These are phyloP conservation scores for Matsumyia berberina DNA, from an alignment of 2,888 invertebrate genomes.

Conservation along the genomic window DNA sequence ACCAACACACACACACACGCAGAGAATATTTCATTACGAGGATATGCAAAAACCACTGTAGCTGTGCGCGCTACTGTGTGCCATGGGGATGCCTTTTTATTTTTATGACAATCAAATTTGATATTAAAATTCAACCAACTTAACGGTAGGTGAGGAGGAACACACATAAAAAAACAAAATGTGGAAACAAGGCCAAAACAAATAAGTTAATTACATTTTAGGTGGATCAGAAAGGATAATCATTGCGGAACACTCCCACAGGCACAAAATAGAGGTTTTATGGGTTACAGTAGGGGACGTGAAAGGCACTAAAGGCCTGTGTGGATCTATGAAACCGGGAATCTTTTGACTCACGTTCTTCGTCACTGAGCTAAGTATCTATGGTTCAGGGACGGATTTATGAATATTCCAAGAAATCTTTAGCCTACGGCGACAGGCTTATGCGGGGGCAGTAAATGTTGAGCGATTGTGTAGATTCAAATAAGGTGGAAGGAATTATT, in stretches of 20 bases:
- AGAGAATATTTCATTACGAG: slow-evolving; percentile 29
- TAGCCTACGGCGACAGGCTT: no score
- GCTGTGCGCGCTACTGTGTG: neutral
- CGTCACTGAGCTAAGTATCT: no score
- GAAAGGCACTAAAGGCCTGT: no score
- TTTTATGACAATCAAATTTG: slow-evolving; percentile 66
- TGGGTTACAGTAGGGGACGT: neutral
- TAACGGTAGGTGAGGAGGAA: slow-evolving; percentile 1
- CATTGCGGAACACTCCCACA: slow-evolving; percentile 6
- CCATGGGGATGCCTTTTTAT: slow-evolving; percentile 15
- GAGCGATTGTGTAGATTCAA: no score
- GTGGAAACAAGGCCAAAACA: slow-evolving; percentile 26
- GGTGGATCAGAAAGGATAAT: slow-evolving; percentile 47
- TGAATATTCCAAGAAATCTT: no score
- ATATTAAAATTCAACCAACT: slow-evolving; percentile 58
- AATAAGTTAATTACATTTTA: slow-evolving; percentile 59
- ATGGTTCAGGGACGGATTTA: no score
- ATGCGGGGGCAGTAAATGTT: no score
- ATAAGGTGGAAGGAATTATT: no score
- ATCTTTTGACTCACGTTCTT: no score
- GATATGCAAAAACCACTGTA: slow-evolving; percentile 17
- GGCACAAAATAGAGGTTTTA: slow-evolving; percentile 1
- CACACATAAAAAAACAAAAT: neutral
- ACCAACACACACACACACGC: neutral
- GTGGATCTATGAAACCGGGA: no score